Percentiles rank a stretch among this genome's conserved stretches.
These are phyloP conservation scores for Amphiprion clarkii DNA, from an alignment of 2,797 vertebrate genomes.

Conservation along the genomic window DNA sequence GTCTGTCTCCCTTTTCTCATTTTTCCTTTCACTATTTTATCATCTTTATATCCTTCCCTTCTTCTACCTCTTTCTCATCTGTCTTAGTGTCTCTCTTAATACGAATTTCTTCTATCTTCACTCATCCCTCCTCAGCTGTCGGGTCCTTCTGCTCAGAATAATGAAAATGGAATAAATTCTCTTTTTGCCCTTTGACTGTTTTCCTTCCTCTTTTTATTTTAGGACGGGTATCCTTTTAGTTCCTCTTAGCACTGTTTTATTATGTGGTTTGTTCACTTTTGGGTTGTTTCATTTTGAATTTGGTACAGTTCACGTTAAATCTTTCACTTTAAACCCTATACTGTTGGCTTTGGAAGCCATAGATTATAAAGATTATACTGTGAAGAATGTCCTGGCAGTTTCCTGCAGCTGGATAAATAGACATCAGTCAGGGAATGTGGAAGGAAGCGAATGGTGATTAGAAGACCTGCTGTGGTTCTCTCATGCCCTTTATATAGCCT, in stretches of 20 bases:
- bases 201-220: background rate
- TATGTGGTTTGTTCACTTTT: too few species aligned
- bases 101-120: background rate
- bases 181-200: constrained; percentile 12
- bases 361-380: background rate
- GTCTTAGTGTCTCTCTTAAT: too few species aligned
- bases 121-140: background rate
- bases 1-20: background rate
- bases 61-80: background rate
- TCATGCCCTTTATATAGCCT: background rate
- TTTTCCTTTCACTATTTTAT: rapidly evolving
- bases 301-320: background rate
- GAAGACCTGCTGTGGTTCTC: background rate
- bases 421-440: background rate
- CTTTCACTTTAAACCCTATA: too few species aligned
- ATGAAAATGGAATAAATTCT: background rate
- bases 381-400: background rate
- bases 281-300: background rate
- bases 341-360: too few species aligned
- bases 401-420: background rate
- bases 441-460: constrained; percentile 10
- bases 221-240: background rate
- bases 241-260: too few species aligned
- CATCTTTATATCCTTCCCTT: background rate
- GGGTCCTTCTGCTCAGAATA: background rate